These are phyloP conservation scores for Lathronympha strigana DNA, from an alignment of 2,888 invertebrate genomes.

Conservation along the genomic window DNA sequence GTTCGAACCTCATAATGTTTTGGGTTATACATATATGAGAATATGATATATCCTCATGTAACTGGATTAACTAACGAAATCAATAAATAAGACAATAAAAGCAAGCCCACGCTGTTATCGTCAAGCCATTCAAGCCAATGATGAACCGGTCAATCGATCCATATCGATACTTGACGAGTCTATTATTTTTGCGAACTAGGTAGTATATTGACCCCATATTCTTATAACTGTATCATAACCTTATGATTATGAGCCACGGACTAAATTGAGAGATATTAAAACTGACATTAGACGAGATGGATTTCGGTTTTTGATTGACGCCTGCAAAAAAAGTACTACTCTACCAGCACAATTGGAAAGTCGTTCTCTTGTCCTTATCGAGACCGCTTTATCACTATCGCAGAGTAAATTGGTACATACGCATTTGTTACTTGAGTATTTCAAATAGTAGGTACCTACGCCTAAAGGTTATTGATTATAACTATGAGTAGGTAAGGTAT, in stretches of 20 bases:
- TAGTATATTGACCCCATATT: conserved; percentile 43
- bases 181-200: conserved; percentile 39
- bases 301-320: conserved; percentile 12
- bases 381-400: not conserved
- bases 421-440: too few relatives aligned
- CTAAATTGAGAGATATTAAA: conserved; percentile 3
- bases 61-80: not conserved
- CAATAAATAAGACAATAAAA: conserved; percentile 16
- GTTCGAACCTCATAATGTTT: too few relatives aligned
- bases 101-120: conserved; percentile 15
- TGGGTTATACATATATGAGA: too few relatives aligned
- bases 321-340: not conserved
- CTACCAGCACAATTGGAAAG: not conserved
- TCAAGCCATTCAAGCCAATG: not conserved
- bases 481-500: too few relatives aligned
- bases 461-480: too few relatives aligned
- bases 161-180: conserved; percentile 28
- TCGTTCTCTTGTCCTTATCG: not conserved
- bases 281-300: conserved; percentile 20
- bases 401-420: too few relatives aligned
- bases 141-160: conserved; percentile 17
- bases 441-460: too few relatives aligned
- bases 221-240: conserved; percentile 40
- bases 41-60: too few relatives aligned
- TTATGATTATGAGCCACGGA: conserved; percentile 33